These are phyloP conservation scores for Thunnus maccoyii DNA, from an alignment of 2,113 vertebrate genomes.

Conservation along the genomic window DNA sequence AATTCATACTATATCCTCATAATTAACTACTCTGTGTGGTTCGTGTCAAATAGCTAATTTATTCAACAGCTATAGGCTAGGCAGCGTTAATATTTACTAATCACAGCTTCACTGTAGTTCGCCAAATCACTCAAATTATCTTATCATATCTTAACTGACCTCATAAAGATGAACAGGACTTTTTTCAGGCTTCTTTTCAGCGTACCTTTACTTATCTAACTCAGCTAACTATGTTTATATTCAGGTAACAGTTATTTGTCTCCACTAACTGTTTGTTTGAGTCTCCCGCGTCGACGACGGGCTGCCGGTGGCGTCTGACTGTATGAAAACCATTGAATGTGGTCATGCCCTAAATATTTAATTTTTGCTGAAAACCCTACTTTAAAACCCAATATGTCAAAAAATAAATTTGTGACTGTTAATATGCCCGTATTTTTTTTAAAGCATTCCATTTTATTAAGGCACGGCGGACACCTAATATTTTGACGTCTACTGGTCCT, in stretches of 20 bases:
- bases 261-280: slow-evolving; percentile 42
- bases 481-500: slow-evolving; percentile 64
- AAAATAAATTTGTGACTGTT: not conserved
- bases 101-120: not conserved
- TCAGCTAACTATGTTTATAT: not conserved
- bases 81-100: not conserved
- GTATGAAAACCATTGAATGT: not conserved
- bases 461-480: slow-evolving; percentile 54
- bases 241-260: too few species aligned
- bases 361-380: rapidly evolving
- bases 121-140: not conserved
- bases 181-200: not conserved
- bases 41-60: not conserved
- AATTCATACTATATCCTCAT: not conserved
- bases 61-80: not conserved
- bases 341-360: not conserved
- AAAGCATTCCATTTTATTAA: not conserved
- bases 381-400: not conserved
- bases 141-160: slow-evolving; percentile 3
- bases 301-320: slow-evolving; percentile 44
- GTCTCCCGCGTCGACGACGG: slow-evolving; percentile 61
- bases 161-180: not conserved
- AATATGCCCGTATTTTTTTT: rapidly evolving
- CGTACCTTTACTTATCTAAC: not conserved
- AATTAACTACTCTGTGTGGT: too few species aligned